phyloP scores from a whole-genome alignment of 2,888 invertebrate species.

The Mantis religiosa region DNA sequence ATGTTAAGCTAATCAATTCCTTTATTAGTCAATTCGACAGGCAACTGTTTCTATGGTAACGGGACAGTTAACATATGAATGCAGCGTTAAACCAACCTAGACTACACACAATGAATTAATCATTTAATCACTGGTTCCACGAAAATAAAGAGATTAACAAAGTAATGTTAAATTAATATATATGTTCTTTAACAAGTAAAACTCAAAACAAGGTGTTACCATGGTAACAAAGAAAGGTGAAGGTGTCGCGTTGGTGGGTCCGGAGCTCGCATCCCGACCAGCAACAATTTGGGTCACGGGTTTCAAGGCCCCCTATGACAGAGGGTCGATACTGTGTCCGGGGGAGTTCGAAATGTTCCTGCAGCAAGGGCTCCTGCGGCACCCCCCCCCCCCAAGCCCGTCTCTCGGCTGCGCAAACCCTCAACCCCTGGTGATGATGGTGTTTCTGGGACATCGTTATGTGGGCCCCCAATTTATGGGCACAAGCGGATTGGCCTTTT shows the following conservation, averaged over 20 bases:
- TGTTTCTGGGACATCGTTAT: not conserved
- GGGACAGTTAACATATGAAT: too few species aligned
- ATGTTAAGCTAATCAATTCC: too few species aligned
- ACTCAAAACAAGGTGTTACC: too few species aligned
- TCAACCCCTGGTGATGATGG: not conserved
- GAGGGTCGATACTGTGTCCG: not conserved
- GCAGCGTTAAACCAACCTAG: too few species aligned
- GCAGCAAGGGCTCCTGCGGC: not conserved
- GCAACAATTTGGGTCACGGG: not conserved
- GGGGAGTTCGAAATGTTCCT: not conserved
- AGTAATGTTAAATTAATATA: too few species aligned
- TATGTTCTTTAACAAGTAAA: too few species aligned
- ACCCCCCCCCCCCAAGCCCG: not conserved
- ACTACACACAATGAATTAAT: too few species aligned
- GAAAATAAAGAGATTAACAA: too few species aligned
- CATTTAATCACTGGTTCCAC: too few species aligned
- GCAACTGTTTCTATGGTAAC: too few species aligned
- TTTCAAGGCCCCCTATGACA: not conserved
- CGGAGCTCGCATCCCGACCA: not conserved
- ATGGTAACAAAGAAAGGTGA: not conserved
- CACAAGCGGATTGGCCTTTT: not conserved
- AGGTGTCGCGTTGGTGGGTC: not conserved
- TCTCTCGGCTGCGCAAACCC: not conserved
- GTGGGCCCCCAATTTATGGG: not conserved
- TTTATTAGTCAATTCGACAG: too few species aligned